phyloP scores from a whole-genome alignment of 2,113 vertebrate genomes.

The Gadus macrocephalus region DNA sequence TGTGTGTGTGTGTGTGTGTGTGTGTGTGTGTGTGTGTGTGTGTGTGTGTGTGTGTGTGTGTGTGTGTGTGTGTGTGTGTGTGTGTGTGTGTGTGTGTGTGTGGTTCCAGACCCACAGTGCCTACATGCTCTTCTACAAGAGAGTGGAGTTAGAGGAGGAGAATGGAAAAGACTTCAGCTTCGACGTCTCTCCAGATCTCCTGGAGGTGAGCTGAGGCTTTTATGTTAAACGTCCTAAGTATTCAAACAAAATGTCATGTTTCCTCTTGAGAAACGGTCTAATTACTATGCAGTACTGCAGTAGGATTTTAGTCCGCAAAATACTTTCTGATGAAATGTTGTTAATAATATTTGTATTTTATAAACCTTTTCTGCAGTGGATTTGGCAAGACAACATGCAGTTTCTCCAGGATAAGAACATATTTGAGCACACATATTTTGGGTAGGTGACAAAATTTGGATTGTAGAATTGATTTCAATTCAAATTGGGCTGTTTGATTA shows the following conservation, averaged over 20 bases:
- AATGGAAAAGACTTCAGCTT: conserved; percentile 93
- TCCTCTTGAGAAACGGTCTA: too few relatives aligned
- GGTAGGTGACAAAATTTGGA: conserved; percentile 72
- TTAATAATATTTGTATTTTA: too few relatives aligned
- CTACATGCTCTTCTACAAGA: conserved; percentile 99
- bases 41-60: too few relatives aligned
- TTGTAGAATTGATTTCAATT: not conserved
- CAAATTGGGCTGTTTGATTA: not conserved
- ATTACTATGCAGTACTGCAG: too few relatives aligned
- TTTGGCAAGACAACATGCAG: conserved; percentile 99
- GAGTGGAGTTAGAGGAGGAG: conserved; percentile 95
- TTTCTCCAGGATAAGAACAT: conserved; percentile 99
- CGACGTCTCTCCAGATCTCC: conserved; percentile 94
- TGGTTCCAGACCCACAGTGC: conserved; percentile 90
- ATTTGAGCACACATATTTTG: conserved; percentile 99
- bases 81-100: too few relatives aligned
- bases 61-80: too few relatives aligned
- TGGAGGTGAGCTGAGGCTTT: conserved; percentile 77
- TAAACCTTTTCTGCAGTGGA: conserved; percentile 81
- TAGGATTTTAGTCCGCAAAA: too few relatives aligned
- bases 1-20: too few relatives aligned
- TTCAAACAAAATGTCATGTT: not conserved
- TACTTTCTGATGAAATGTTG: too few relatives aligned
- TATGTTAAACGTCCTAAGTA: not conserved
- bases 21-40: too few relatives aligned